Evolutionary conservation across 2,888 invertebrate genomes (phyloP), one percentile per base, ranked within the genome.

Genomic region (Nomada flava): DNA sequence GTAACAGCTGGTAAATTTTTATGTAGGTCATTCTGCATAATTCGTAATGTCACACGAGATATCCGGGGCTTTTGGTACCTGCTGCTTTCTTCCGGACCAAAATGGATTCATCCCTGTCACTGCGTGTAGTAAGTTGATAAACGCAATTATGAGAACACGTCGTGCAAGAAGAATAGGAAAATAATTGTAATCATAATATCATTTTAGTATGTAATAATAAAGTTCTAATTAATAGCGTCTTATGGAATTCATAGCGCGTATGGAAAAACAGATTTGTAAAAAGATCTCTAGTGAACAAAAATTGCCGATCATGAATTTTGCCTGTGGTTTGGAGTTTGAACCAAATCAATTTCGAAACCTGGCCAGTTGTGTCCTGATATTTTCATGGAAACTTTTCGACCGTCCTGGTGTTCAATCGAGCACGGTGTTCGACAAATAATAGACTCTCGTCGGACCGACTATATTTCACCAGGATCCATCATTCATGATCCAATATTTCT

Each of bases 281-380:
- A 65, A 52, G 13, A 29, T n/a, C 11, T 26, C 0, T 3, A 7
- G 10, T 9, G 5, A 20, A n/a, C 23, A 23, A 7, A 20, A 23
- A 57, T 60, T 23, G 13, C 18, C 7, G 9, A 26, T 13, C 13
- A 23, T 13, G 10, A n/a, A 3, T 20, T 11, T 2, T 20, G 36
- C 15, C 60, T 53, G 26, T 20, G 57, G 57, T 76, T 79, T 76
- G 62, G 50, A 68, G 53, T 4, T 63, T 36, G 23, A 18, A 11
- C 55, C 63, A 29, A 68, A 63, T 69, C 76, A 77, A 77, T 60
- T 59, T 42, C 29, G 57, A 64, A 79, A 64, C 29, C 20, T 44
- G 44, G 57, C 72, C 20, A 18, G 60, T 71, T 42, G 47, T 77
- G 53, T 65, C 26, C 50, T 42, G 44, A 44, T 36, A 53, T 76